Conservation (phyloP, 37 sponge, comb jelly and placozoan genomes). For the Sycon ciliatum region DNA sequence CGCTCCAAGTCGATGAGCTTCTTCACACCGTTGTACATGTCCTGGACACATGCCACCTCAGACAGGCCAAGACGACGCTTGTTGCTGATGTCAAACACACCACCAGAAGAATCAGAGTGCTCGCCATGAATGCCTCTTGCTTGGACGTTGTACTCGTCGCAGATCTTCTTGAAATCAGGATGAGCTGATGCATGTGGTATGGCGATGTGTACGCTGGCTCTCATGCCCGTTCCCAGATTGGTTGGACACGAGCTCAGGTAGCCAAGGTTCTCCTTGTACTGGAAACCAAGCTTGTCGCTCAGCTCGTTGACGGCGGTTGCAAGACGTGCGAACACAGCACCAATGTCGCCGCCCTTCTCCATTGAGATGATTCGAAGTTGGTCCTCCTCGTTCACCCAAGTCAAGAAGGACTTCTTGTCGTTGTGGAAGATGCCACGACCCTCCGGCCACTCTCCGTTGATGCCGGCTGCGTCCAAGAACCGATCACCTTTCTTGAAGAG, state of each 20-base stretch:
- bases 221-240: slow-evolving; percentile 30
- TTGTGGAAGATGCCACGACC: slow-evolving; percentile 54
- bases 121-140: slow-evolving; percentile 69
- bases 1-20: slow-evolving; percentile 59
- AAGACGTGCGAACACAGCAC: slow-evolving; percentile 38
- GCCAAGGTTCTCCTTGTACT: slow-evolving; percentile 31
- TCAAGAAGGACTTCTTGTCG: slow-evolving; percentile 46
- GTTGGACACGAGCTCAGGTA: slow-evolving; percentile 29
- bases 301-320: too few species aligned
- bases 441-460: slow-evolving; percentile 55
- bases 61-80: slow-evolving; percentile 61
- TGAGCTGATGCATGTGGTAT: slow-evolving; percentile 45
- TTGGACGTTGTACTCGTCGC: slow-evolving; percentile 60
- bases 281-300: too few species aligned
- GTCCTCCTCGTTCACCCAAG: slow-evolving; percentile 56
- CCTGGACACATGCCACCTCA: slow-evolving; percentile 76
- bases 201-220: slow-evolving; percentile 29
- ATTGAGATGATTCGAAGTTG: slow-evolving; percentile 46
- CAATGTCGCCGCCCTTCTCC: slow-evolving; percentile 43
- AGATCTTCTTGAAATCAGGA: slow-evolving; percentile 36
- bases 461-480: slow-evolving; percentile 48
- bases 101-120: slow-evolving; percentile 38
- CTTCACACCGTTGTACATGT: slow-evolving; percentile 76
- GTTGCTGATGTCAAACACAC: slow-evolving; percentile 74
- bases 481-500: slow-evolving; percentile 27